These are phyloP conservation scores for Ophraella communa DNA, from an alignment of 2,888 invertebrate genomes.

Conservation along the genomic window DNA sequence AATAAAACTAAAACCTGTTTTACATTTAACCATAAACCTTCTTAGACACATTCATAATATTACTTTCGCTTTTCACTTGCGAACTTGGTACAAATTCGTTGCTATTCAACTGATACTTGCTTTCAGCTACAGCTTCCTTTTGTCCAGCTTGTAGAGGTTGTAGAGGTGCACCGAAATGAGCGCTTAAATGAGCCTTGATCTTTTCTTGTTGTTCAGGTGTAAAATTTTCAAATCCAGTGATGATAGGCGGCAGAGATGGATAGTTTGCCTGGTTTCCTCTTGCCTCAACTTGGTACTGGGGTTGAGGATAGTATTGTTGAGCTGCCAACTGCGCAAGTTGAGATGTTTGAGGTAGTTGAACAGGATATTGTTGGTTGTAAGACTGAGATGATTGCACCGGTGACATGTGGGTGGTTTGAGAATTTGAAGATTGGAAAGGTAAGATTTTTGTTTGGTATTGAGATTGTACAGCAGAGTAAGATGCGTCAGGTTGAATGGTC, in stretches of 20 bases:
- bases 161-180: slow-evolving; percentile 49
- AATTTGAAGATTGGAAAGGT: slow-evolving; percentile 14
- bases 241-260: slow-evolving; percentile 52
- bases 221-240: slow-evolving; percentile 58
- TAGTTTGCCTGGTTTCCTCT: slow-evolving; percentile 19
- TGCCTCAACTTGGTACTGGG: slow-evolving; percentile 10
- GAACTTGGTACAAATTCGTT: slow-evolving; percentile 45
- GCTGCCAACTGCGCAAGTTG: slow-evolving; percentile 50
- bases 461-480: slow-evolving; percentile 24
- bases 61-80: slow-evolving; percentile 35
- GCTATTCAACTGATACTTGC: slow-evolving; percentile 27
- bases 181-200: slow-evolving; percentile 55
- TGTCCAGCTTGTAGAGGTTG: slow-evolving; percentile 28
- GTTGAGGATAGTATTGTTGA: slow-evolving; percentile 43
- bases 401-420: slow-evolving; percentile 31
- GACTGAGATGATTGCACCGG: slow-evolving; percentile 32
- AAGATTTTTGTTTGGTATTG: slow-evolving; percentile 31
- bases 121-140: slow-evolving; percentile 1
- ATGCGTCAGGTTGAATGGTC: slow-evolving; percentile 6
- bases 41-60: slow-evolving; percentile 26
- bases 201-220: slow-evolving; percentile 57
- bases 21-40: slow-evolving; percentile 18
- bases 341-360: slow-evolving; percentile 41
- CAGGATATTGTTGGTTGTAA: slow-evolving; percentile 26
- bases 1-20: background rate